These are phyloP conservation scores for Nematolebias whitei DNA, from an alignment of 2,113 vertebrate genomes.

Conservation along the genomic window DNA sequence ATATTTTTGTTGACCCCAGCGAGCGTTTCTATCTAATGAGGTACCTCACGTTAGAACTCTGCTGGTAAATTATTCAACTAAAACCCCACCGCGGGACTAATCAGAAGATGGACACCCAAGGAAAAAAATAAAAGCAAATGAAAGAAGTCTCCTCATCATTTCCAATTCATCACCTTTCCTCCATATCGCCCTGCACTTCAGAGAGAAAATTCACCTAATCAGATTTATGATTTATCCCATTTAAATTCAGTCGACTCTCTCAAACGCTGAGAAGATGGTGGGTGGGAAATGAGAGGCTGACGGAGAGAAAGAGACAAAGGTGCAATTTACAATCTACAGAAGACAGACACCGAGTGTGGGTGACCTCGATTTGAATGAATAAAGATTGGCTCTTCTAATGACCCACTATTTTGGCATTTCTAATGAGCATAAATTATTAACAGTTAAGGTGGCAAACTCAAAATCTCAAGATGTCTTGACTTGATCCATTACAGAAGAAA, in stretches of 20 bases:
- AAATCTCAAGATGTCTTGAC: slow-evolving; percentile 29
- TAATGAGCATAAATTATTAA: slow-evolving; percentile 75
- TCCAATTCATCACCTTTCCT: slow-evolving; percentile 72
- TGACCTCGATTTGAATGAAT: slow-evolving; percentile 79
- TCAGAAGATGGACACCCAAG: slow-evolving; percentile 20
- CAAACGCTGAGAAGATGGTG: slow-evolving; percentile 61
- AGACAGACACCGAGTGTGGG: slow-evolving; percentile 62
- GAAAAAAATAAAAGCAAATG: slow-evolving; percentile 47
- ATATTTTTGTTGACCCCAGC: slow-evolving; percentile 51
- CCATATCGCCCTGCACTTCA: slow-evolving; percentile 74
- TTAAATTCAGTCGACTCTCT: slow-evolving; percentile 80
- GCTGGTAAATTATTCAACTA: slow-evolving; percentile 75
- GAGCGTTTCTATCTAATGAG: slow-evolving; percentile 69
- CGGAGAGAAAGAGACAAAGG: slow-evolving; percentile 27
- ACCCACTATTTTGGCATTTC: slow-evolving; percentile 62
- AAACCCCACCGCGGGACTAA: slow-evolving; percentile 52
- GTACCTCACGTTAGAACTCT: slow-evolving; percentile 60
- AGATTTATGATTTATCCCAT: slow-evolving; percentile 82
- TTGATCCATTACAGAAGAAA: slow-evolving; percentile 21
- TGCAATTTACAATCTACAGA: slow-evolving; percentile 69
- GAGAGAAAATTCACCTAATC: slow-evolving; percentile 80
- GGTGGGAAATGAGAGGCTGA: slow-evolving; percentile 50
- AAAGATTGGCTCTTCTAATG: slow-evolving; percentile 74
- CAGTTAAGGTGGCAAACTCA: slow-evolving; percentile 46
- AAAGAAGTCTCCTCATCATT: slow-evolving; percentile 69